Evolutionary conservation across 1,140 invertebrate species (phyloP), one percentile per base, ranked within the genome.

Genomic region (Aricia agestis): DNA sequence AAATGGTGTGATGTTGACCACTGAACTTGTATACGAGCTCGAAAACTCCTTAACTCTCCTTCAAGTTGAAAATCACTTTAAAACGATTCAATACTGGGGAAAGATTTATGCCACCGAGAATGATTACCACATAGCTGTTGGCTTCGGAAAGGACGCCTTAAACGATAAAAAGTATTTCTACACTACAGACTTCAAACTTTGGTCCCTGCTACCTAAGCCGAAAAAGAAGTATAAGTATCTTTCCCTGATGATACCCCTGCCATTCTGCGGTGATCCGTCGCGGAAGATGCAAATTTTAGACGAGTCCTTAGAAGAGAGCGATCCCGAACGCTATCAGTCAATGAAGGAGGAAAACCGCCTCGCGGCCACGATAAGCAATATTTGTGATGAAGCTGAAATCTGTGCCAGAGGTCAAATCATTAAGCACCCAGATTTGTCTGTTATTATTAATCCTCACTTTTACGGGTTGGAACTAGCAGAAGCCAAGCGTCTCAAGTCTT

Each of bases 281-380:
- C 68, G 87, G 15, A 89, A 89, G 69, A 82, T 89, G 31, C 90
- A 90, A 72, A 82, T 90, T 7, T 68, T 89, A 42, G 93, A 93
- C 73, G 92, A 93, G 76, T 82, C 88, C 11, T 74, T 93, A 10
- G 86, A 89, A 52, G 84, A 92, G 19, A 82, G 80, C 42, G 75
- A 87, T 68, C 88, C 92, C 0, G 92, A 93, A 19, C 84, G 89
- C 66, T 90, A 86, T 65, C 81, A 90, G 69, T 88, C 93, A 71
- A 82, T 97, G 32, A 96, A 96, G 83, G 96, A 97, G 85, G 96
- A 97, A 82, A 94, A 94, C 74, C 93, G 95, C n/a, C 79, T 97
- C 13, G 90, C 95, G 0, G 94, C 95, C 6, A 94, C 93, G 1
- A 92, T 97, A 10, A 91, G 94, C 67, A 92, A 94, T 6, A 96